Percentiles rank a stretch among this genome's conserved stretches.
Conservation (phyloP, 2,113 vertebrate species). For the Micromys minutus region DNA sequence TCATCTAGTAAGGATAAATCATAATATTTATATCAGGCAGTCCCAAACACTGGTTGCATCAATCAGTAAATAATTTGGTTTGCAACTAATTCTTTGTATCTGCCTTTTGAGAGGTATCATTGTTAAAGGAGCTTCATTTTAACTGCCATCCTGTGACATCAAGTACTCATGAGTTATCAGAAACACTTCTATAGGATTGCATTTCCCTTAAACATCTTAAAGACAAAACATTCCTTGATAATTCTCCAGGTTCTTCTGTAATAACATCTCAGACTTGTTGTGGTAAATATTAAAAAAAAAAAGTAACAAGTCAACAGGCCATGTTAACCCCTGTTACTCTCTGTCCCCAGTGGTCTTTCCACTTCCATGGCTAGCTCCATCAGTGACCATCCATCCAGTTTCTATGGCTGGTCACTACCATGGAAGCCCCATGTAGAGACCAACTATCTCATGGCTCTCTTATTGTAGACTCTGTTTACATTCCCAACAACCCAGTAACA, state of each 20-base stretch:
- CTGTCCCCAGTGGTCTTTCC: too few relatives aligned
- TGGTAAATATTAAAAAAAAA: too few relatives aligned
- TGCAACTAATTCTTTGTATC: background rate
- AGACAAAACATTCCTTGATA: constrained; percentile 4
- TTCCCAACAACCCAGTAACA: too few relatives aligned
- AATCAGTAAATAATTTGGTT: background rate
- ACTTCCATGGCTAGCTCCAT: too few relatives aligned
- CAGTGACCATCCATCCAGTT: too few relatives aligned
- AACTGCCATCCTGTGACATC: background rate
- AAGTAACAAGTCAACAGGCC: too few relatives aligned
- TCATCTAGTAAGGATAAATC: too few relatives aligned
- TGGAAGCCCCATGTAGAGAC: too few relatives aligned
- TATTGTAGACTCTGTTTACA: too few relatives aligned
- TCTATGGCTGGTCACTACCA: too few relatives aligned
- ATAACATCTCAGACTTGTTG: background rate
- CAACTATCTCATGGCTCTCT: too few relatives aligned
- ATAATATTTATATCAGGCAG: background rate
- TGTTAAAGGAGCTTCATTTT: background rate
- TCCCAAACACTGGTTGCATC: background rate
- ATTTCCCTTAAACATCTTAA: constrained; percentile 34
- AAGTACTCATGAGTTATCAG: background rate
- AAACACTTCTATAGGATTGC: background rate
- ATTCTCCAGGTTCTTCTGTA: background rate
- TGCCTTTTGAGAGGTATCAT: background rate
- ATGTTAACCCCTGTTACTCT: too few relatives aligned